Evolutionary conservation across 2,797 vertebrate species (phyloP), one percentile per base, ranked within the genome.

Genomic region (Sebastes vulpes): DNA sequence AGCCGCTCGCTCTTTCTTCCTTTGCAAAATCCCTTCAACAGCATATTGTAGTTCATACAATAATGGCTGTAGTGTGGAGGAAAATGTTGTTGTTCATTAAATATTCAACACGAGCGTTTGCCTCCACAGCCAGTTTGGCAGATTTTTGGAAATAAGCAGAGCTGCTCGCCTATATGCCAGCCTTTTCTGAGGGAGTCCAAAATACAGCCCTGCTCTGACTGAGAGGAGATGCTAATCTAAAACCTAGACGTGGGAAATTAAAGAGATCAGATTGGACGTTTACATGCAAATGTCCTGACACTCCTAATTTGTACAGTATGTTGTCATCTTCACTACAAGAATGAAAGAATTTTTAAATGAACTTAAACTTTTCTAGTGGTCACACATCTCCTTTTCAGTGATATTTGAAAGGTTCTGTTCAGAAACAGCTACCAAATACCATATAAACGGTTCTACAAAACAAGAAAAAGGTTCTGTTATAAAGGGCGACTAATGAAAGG

Each of bases 31-130:
- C 63, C 63, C 64, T 50, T 73, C 73, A 57, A 61, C 66, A 54
- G 75, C 67, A 63, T 23, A 57, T 56, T 75, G 67, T 59, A 38
- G 50, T 64, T 77, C 26, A 65, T 18, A 71, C 69, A 74, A 29
- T 42, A 79, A 65, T 23, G 32, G 38, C 67, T 75, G 20, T 72
- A 75, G 68, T 57, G 28, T 56, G 74, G 46, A 60, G 60, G 50
- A 31, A 81, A 66, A 69, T 38, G 66, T 65, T 60, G 82, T 50
- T 32, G 50, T 14, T 26, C 23, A 74, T 74, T 54, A 86, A 88
- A 86, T 84, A 80, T 82, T 88, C 29, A 84, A 68, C 72, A 38
- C 61, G 11, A 28, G 29, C 9, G 11, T 64, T 71, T 1, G 11
- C 38, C 66, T 82, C 66, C 53, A 20, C 38, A 69, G 58, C 58